Evolutionary conservation across 2,797 vertebrate species (phyloP).

Genomic region (Poecile montanus): DNA sequence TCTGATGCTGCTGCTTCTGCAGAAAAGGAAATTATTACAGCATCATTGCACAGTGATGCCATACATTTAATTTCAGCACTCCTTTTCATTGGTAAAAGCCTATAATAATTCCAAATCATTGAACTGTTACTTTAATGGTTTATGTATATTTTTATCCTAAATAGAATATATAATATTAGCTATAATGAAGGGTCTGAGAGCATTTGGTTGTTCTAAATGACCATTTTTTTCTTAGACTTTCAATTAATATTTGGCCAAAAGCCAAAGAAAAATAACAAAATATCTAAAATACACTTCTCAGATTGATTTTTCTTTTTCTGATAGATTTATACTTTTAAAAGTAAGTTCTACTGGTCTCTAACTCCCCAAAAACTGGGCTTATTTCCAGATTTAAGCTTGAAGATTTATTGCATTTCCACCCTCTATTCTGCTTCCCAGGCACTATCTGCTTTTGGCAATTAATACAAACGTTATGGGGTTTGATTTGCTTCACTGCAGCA

Average conservation of each 20-base stretch:
- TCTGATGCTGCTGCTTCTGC: neutral
- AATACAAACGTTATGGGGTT: constrained; percentile 69
- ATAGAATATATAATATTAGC: neutral
- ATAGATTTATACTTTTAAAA: constrained; percentile 62
- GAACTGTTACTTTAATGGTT: neutral
- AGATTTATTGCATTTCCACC: constrained; percentile 51
- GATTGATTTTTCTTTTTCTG: neutral
- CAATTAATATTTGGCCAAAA: constrained; percentile 38
- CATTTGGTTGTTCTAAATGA: neutral
- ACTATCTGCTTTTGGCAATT: constrained; percentile 70
- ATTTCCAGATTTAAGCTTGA: constrained; percentile 56
- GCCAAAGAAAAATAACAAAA: constrained; percentile 13
- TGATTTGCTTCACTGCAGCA: constrained; percentile 71
- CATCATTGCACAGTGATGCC: neutral
- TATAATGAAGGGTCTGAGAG: neutral
- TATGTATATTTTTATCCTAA: neutral
- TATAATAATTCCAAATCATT: neutral
- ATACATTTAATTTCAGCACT: neutral
- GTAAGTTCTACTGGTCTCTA: neutral
- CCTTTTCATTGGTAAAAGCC: neutral
- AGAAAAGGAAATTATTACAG: neutral
- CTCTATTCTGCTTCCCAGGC: constrained; percentile 55
- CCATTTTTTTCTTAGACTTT: constrained; percentile 38
- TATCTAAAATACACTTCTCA: constrained; percentile 4
- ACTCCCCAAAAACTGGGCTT: constrained; percentile 14